Evolutionary conservation across 2,888 invertebrate species (phyloP).

Genomic region (Coronaproctus castanopsis): DNA sequence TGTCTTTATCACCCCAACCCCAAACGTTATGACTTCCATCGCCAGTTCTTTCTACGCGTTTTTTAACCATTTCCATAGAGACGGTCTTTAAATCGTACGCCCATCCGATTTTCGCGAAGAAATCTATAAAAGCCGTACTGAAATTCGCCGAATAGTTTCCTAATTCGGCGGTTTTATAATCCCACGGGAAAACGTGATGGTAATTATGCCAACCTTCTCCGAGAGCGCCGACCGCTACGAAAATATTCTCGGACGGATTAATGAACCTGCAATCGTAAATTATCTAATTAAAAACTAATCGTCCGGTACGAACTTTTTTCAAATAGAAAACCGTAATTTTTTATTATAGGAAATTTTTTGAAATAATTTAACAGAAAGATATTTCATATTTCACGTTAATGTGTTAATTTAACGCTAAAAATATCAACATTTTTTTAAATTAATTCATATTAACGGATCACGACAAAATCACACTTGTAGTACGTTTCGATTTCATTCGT

Average conservation of each 20-base stretch:
- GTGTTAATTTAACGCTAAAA: no score
- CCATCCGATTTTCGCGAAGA: conserved; percentile 49
- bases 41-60: conserved; percentile 49
- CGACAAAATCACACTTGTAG: no score
- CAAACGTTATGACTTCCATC: conserved; percentile 45
- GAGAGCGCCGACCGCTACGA: conserved; percentile 20
- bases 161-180: conserved; percentile 23
- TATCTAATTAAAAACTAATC: no score
- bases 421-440: no score
- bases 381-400: no score
- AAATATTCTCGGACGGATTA: conserved; percentile 22
- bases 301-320: no score
- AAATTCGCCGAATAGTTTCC: conserved; percentile 22
- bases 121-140: conserved; percentile 28
- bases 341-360: no score
- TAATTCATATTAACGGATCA: no score
- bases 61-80: conserved; percentile 35
- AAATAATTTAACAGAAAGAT: no score
- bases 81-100: conserved; percentile 73
- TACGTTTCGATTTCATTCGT: no score
- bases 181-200: conserved; percentile 35
- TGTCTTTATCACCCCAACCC: conserved; percentile 58
- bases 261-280: conserved; percentile 21
- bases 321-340: no score
- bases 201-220: conserved; percentile 34